Evolutionary conservation across 2,113 vertebrate species (phyloP).

Genomic region (Perca schrenkii): DNA sequence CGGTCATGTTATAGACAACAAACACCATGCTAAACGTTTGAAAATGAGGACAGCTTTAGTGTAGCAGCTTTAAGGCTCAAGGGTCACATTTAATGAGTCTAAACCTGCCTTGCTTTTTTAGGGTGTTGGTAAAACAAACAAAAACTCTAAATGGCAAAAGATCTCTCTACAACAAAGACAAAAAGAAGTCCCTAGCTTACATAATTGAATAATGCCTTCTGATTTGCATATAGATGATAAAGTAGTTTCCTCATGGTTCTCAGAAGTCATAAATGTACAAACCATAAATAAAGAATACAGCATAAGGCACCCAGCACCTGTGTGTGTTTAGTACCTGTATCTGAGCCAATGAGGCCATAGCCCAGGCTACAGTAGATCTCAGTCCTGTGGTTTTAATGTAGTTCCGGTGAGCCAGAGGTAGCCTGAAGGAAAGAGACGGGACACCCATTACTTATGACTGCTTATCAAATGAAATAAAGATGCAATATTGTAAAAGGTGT

Average conservation of each 20-base stretch:
- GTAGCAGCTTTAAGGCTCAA: too few species aligned
- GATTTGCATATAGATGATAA: background rate
- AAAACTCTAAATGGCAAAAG: background rate
- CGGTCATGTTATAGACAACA: background rate
- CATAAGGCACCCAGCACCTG: background rate
- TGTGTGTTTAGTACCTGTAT: conserved; percentile 82
- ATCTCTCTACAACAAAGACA: background rate
- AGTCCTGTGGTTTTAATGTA: conserved; percentile 91
- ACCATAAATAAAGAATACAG: background rate
- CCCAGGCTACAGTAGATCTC: conserved; percentile 92
- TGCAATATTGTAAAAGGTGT: background rate
- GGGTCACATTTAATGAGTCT: background rate
- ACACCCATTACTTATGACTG: background rate
- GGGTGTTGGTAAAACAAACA: background rate
- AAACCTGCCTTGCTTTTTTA: background rate
- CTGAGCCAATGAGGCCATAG: conserved; percentile 90
- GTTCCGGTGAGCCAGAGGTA: conserved; percentile 88
- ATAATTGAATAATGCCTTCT: background rate
- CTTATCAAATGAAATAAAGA: background rate
- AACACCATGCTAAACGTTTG: background rate
- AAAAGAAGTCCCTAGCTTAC: background rate
- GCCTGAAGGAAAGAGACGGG: conserved; percentile 75
- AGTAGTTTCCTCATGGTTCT: background rate
- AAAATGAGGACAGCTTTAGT: background rate
- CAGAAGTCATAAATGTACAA: background rate